Base-by-base conservation (phyloP, 2,888 invertebrate genomes). In the Clunio marinus region DNA sequence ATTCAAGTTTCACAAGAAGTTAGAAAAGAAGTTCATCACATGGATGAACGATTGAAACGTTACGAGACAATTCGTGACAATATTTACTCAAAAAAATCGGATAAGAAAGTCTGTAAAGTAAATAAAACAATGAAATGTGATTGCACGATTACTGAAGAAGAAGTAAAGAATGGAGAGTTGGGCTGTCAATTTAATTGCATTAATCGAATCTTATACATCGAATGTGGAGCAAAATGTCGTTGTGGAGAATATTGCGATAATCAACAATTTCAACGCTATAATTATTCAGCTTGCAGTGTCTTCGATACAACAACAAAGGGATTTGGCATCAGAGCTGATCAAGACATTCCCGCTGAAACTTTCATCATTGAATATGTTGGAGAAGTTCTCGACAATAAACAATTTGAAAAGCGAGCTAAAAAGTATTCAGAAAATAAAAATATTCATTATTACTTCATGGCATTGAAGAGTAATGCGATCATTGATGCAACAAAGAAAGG, bases 341-440 rank as follows among this genome's bases (percentile, higher is more conserved):
- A 75, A 45, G 73, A 74, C 51, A 78, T 78, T 45, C 71, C 74
- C 1, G 71, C 76, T 0, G 96, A 95, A 7, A 88, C 90, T 74
- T 99, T 99, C 80, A 88, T 99, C 58, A 90, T 98, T 87, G 99
- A 99, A 77, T 99, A 99, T 77, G 92, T 99, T 0, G 99, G 99
- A 0, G 99, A 99, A 81, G 96, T 99, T 0, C 81, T 98, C 7
- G 91, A 94, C 77, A 89, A 88, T 60, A 88, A 89, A 72, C 92
- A 93, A 77, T 97, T 98, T 79, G 89, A 91, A 75, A 85, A 87
- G 68, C 84, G 98, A 5, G 91, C 93, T 0, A 89, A 90, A 74
- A 85, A 88, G 55, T 98, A 98, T 78, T 92, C 94, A 0, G 88
- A 89, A 72, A 91, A 91, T 70, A 93, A 93, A 77, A 91, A 91